A percentile compares a stretch with the other conserved stretches of the same genome.
Conservation (phyloP, 2,797 vertebrate genomes). For the Remorina albescens region DNA sequence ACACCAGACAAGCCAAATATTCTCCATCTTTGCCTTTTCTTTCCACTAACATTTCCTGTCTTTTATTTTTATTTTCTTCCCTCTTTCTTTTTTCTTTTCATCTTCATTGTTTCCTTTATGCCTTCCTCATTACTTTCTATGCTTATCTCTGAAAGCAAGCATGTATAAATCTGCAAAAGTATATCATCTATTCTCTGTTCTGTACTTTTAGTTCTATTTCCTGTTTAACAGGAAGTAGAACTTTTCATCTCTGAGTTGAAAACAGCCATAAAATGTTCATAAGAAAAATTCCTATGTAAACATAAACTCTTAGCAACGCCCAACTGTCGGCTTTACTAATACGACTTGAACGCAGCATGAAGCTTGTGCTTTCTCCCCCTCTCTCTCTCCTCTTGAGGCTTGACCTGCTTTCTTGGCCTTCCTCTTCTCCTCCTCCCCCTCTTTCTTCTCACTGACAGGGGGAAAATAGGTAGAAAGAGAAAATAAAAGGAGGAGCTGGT, state of each 20-base stretch:
- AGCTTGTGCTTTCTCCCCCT: constrained; percentile 13
- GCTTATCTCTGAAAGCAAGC: too few relatives aligned
- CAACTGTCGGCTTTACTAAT: background rate
- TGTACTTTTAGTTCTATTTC: too few relatives aligned
- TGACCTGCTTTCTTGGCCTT: constrained; percentile 14
- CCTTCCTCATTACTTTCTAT: too few relatives aligned
- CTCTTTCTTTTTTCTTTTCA: too few relatives aligned
- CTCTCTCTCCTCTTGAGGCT: background rate
- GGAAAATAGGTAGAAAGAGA: constrained; percentile 6
- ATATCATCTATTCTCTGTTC: too few relatives aligned
- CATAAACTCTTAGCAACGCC: background rate
- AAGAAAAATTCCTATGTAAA: background rate
- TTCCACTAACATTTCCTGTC: too few relatives aligned
- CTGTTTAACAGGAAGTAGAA: background rate
- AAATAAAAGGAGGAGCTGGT: constrained; percentile 31
- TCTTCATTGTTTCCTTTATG: too few relatives aligned
- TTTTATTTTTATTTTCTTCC: too few relatives aligned
- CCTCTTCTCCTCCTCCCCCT: constrained; percentile 24
- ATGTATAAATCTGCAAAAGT: too few relatives aligned
- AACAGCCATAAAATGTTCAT: background rate
- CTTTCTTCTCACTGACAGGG: constrained; percentile 12
- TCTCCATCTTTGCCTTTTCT: too few relatives aligned
- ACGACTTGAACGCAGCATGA: constrained; percentile 12
- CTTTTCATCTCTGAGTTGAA: background rate
- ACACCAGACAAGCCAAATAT: too few relatives aligned